These are phyloP conservation scores for Grallaria varia DNA, from an alignment of 2,113 vertebrate species.

Conservation along the genomic window DNA sequence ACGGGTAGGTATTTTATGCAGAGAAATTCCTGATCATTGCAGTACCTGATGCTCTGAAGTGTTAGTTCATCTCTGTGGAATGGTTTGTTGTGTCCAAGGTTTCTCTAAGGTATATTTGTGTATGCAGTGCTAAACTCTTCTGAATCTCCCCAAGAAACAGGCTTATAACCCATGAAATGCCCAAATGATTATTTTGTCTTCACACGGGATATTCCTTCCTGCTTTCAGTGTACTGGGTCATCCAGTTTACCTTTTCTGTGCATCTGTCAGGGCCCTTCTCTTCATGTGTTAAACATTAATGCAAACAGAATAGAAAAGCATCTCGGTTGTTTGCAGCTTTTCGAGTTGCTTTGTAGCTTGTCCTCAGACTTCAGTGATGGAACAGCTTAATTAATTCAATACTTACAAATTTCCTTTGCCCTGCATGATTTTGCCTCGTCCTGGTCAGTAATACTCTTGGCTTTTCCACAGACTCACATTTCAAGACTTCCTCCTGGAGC, in stretches of 20 bases:
- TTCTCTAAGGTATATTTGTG: not conserved
- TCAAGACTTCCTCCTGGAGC: conserved; percentile 95
- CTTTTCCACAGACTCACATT: conserved; percentile 91
- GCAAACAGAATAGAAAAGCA: not conserved
- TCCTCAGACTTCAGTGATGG: not conserved
- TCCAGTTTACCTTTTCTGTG: not conserved
- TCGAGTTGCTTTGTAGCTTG: not conserved
- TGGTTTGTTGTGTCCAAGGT: not conserved
- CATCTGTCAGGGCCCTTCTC: not conserved
- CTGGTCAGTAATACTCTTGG: not conserved
- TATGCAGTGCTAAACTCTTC: not conserved
- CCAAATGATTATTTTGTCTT: not conserved
- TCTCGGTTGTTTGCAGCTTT: not conserved
- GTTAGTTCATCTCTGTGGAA: not conserved
- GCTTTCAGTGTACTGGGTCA: not conserved
- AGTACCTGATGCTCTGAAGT: not conserved
- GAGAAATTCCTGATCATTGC: not conserved
- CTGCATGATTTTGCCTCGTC: not conserved
- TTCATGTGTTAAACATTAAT: not conserved
- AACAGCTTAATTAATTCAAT: not conserved
- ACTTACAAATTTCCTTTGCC: not conserved
- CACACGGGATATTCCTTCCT: not conserved
- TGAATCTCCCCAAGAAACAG: not conserved
- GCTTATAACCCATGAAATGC: not conserved
- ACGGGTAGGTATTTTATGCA: not conserved